phyloP scores from a whole-genome alignment of 1,140 invertebrate genomes.

The Caenorhabditis brenneri region DNA sequence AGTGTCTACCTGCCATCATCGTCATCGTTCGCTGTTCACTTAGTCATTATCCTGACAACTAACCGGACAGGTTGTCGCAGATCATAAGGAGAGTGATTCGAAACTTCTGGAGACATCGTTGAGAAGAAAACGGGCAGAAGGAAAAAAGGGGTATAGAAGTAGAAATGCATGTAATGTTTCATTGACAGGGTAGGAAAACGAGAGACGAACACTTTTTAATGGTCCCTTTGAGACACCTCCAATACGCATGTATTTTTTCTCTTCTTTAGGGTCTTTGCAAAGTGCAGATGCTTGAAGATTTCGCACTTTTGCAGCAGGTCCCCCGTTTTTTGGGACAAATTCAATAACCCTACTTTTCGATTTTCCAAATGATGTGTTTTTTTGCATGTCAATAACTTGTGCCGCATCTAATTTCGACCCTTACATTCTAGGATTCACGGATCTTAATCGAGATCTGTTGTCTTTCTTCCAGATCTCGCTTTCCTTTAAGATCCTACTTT shows the following conservation, averaged over 20 bases:
- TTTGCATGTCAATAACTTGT: not conserved
- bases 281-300: not conserved
- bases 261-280: not conserved
- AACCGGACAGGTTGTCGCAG: not conserved
- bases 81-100: not conserved
- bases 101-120: constrained; percentile 3
- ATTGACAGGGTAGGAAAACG: not conserved
- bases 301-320: too few species aligned
- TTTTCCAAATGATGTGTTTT: too few species aligned
- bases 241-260: not conserved
- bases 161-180: constrained; percentile 23
- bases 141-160: not conserved
- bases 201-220: not conserved
- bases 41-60: constrained; percentile 26
- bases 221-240: constrained; percentile 15
- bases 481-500: not conserved
- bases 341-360: too few species aligned
- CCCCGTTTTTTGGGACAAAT: too few species aligned
- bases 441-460: not conserved
- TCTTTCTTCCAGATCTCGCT: constrained; percentile 6
- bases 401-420: not conserved
- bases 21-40: not conserved
- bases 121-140: not conserved
- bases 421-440: not conserved
- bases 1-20: not conserved